Evolutionary conservation across 2,888 invertebrate species (phyloP), one percentile per base, ranked within the genome.

Genomic region (Machimus rusticus): DNA sequence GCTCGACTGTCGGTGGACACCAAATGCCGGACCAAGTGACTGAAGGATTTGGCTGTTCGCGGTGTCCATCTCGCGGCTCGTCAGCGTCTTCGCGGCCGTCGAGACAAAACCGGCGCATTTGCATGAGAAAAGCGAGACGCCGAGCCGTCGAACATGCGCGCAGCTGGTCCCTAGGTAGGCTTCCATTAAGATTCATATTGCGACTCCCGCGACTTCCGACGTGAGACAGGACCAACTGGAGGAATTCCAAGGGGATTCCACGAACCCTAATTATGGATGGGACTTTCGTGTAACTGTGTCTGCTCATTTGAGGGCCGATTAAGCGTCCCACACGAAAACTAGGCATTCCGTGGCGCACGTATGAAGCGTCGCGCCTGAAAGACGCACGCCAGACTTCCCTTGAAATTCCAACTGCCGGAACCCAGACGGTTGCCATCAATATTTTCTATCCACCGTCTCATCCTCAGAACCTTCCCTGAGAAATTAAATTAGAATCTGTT

Each of bases 121-220:
- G 88, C 88, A 88, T 88, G 87, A 81, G 87, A 87, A 86, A 86
- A 86, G 55, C 31, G 12, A 66, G 39, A 66, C 66, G 66, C 19
- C 14, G 6, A 74, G 8, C 23, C 23, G 46, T 74, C 28, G 79
- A 74, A 81, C 46, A 57, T 28, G 34, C 46, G 55, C 34, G 39
- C 84, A 87, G 46, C 81, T 74, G 86, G 87, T 43, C 78, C 87
- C 84, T 86, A 79, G 34, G 88, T 88, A 86, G 88, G 89, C 86
- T 88, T 88, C 89, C 88, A 89, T 90, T 89, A 90, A 90, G 88
- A 90, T 90, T 89, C 90, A 87, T 88, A 88, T 88, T 89, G 89
- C 88, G 89, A 88, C 88, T 88, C 88, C 87, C 43, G 87, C 87
- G 87, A 89, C 89, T 89, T 90, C 90, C 90, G 90, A 89, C 88